Conservation (phyloP, 1,140 invertebrate genomes). For the Drosophila neocordata region DNA sequence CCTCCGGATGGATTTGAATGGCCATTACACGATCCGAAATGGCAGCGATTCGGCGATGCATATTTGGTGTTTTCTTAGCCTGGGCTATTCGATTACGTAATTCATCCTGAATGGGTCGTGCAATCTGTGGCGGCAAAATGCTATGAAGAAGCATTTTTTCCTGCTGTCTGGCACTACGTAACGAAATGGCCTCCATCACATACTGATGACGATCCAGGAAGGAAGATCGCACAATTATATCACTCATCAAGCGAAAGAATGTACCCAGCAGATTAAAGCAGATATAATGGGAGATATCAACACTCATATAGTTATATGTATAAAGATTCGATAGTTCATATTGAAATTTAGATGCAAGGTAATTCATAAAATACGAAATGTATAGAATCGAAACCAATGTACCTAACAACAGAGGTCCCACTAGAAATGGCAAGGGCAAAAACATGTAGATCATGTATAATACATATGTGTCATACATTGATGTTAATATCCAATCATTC, state of each 20-base stretch:
- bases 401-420: constrained; percentile 86
- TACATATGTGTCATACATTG: constrained; percentile 87
- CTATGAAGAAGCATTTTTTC: constrained; percentile 93
- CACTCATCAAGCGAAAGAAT: constrained; percentile 93
- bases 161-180: constrained; percentile 92
- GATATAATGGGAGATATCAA: constrained; percentile 89
- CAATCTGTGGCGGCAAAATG: constrained; percentile 93
- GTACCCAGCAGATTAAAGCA: constrained; percentile 92
- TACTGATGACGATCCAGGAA: constrained; percentile 93
- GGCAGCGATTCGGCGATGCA: not conserved
- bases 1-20: constrained; percentile 93
- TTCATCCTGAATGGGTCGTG: constrained; percentile 89
- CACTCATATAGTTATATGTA: constrained; percentile 70
- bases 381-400: constrained; percentile 85
- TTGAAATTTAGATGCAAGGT: constrained; percentile 84
- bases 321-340: not conserved
- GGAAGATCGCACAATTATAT: constrained; percentile 92
- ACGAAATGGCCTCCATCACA: constrained; percentile 91
- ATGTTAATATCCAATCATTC: constrained; percentile 81
- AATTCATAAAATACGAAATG: constrained; percentile 84
- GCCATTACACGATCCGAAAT: constrained; percentile 88
- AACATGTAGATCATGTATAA: constrained; percentile 90
- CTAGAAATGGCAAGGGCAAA: constrained; percentile 88
- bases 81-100: constrained; percentile 87
- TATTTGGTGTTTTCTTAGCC: constrained; percentile 32